Evolutionary conservation across 23 tunicate species (phyloP).

Genomic region (Ciona savignyi): DNA sequence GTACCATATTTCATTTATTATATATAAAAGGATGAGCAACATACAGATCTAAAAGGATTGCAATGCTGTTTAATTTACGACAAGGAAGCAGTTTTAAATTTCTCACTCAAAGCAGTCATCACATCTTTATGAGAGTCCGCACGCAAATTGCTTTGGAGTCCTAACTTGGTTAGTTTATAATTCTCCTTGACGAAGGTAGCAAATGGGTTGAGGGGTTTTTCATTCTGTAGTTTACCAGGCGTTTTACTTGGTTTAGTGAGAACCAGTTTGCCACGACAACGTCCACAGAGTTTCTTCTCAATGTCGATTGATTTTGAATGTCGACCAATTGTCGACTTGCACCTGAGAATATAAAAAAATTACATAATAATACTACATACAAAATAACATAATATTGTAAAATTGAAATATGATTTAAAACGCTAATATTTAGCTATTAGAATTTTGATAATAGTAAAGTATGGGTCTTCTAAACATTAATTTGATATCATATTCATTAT

Average conservation of each 20-base stretch:
- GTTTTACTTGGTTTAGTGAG: constrained; percentile 20
- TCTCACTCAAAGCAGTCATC: constrained; percentile 79
- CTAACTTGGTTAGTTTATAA: constrained; percentile 31
- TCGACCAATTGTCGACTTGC: constrained; percentile 53
- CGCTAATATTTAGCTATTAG: too few relatives aligned
- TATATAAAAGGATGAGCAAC: too few relatives aligned
- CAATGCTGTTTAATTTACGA: too few relatives aligned
- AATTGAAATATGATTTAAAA: too few relatives aligned
- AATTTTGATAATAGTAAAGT: too few relatives aligned
- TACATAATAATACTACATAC: too few relatives aligned
- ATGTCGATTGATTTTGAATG: constrained; percentile 88
- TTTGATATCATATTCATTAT: too few relatives aligned
- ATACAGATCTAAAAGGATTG: too few relatives aligned
- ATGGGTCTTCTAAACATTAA: too few relatives aligned
- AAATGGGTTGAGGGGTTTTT: constrained; percentile 60
- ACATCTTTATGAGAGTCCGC: constrained; percentile 58
- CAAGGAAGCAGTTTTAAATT: constrained; percentile 42
- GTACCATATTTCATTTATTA: too few relatives aligned
- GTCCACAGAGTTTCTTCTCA: constrained; percentile 57
- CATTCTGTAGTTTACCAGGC: constrained; percentile 23
- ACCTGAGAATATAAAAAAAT: too few relatives aligned
- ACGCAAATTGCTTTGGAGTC: constrained; percentile 8
- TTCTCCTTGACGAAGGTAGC: constrained; percentile 86
- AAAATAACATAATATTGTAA: too few relatives aligned
- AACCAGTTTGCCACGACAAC: constrained; percentile 47